Conservation (phyloP, 2,797 vertebrate species). For the Melopsittacus undulatus region DNA sequence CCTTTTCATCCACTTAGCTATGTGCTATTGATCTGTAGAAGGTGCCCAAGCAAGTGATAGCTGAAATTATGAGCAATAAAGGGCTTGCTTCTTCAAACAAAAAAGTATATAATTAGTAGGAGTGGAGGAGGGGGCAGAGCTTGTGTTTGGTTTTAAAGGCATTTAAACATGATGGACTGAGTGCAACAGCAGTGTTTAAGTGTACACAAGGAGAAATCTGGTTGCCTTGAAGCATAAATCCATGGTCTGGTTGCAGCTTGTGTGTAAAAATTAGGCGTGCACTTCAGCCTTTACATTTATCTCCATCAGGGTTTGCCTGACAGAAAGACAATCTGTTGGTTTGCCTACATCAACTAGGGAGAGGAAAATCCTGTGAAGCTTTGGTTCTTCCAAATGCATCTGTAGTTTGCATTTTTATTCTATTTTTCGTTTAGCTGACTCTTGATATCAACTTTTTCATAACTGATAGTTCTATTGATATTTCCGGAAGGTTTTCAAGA, state of each 20-base stretch:
- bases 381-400: constrained; percentile 26
- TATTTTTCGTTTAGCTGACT: constrained; percentile 48
- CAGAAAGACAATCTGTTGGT: constrained; percentile 45
- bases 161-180: constrained; percentile 62
- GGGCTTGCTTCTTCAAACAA: constrained; percentile 71
- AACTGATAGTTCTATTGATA: constrained; percentile 23
- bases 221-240: constrained; percentile 61
- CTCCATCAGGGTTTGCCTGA: constrained; percentile 56
- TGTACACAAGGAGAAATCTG: constrained; percentile 16
- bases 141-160: constrained; percentile 50
- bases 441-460: constrained; percentile 14
- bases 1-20: constrained; percentile 77
- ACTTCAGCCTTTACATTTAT: constrained; percentile 44
- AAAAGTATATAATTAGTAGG: constrained; percentile 72
- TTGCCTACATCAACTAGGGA: constrained; percentile 5
- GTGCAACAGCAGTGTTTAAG: constrained; percentile 27
- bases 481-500: constrained; percentile 9
- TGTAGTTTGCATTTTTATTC: constrained; percentile 29
- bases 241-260: constrained; percentile 33
- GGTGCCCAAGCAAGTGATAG: constrained; percentile 71
- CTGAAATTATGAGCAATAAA: constrained; percentile 75
- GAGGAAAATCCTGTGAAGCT: neutral
- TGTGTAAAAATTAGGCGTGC: constrained; percentile 46
- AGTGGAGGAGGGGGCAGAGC: constrained; percentile 40
- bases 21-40: constrained; percentile 73